Evolutionary conservation across 2,113 vertebrate species (phyloP), one percentile per base, ranked within the genome.

Genomic region (Scomber scombrus): DNA sequence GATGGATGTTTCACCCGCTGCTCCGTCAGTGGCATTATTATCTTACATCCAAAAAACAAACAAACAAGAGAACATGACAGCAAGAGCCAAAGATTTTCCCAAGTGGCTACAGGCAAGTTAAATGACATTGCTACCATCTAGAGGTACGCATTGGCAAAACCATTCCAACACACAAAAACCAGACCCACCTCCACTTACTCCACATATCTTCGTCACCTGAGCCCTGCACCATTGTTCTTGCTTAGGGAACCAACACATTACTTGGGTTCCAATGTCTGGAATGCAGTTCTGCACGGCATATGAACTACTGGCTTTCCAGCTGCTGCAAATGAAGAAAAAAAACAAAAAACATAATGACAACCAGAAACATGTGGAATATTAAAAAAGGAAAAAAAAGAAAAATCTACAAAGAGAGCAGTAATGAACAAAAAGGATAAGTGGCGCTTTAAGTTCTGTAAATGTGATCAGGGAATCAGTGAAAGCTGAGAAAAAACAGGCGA

Each of bases 151-250:
- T 74, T 10, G 68, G 75, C 50, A 77, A 81, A 81, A 57, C 31
- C 45, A 80, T n/a, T 21, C 29, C 29, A 57, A 62, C 23, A 26
- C 23, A 57, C 4, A 1, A 56, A 50, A 80, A 19, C 2, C 5
- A 2, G 51, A 78, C 91, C 75, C 63, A 95, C 95, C 93, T 88
- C 18, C 74, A 70, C 83, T 90, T 7, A 94, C 78, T 4, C 92
- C 94, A 79, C 91, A 94, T 64, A 95, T 95, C 83, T 90, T 94
- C 3, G 82, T 79, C 80, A 95, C 94, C 85, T 89, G 91, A 78
- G 82, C 83, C 29, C 95, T 91, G 82, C 90, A 92, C 94, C 95
- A 95, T 62, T 89, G 85, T 78, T 92, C 64, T 14, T 88, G 86
- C 55, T 90, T 56, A 3, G 90, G 62, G 66, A 94, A 88, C 92